phyloP scores from a whole-genome alignment of 2,113 vertebrate species.

The Pagrus major region DNA sequence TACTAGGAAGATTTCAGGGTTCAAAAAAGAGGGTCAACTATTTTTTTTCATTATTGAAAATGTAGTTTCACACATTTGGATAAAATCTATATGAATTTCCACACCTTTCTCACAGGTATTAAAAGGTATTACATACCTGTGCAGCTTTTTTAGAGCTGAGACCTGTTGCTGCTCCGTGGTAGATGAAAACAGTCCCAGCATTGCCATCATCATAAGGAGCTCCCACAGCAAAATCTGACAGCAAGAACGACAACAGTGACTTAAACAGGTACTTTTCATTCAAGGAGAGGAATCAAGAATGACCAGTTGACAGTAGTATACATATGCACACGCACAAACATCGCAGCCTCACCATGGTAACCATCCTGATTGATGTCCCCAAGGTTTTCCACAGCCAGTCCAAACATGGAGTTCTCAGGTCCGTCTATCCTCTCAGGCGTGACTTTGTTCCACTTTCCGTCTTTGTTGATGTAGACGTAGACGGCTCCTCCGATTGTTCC shows the following conservation, averaged over 20 bases:
- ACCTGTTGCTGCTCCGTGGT: conserved; percentile 87
- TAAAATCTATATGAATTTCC: not conserved
- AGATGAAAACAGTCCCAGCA: conserved; percentile 90
- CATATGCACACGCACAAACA: not conserved
- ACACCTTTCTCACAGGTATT: not conserved
- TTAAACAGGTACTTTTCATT: not conserved
- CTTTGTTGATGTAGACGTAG: conserved; percentile 92
- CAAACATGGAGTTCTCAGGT: conserved; percentile 94
- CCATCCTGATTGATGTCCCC: conserved; percentile 78
- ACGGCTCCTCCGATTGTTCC: conserved; percentile 91
- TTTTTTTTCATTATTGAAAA: no score
- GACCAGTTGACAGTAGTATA: not conserved
- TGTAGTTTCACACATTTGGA: no score
- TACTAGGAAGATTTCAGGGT: not conserved
- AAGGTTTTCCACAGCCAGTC: conserved; percentile 92
- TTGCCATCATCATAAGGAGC: conserved; percentile 88
- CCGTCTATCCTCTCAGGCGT: conserved; percentile 89
- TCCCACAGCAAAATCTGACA: conserved; percentile 94
- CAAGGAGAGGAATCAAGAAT: not conserved
- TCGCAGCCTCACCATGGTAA: conserved; percentile 63
- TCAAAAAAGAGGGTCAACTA: not conserved
- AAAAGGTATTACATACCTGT: conserved; percentile 85
- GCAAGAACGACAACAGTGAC: conserved; percentile 18
- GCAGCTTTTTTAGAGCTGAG: conserved; percentile 81
- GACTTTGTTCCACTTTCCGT: conserved; percentile 87